Evolutionary conservation across 2,797 vertebrate species (phyloP).

Genomic region (Muraenolepis orangiensis): DNA sequence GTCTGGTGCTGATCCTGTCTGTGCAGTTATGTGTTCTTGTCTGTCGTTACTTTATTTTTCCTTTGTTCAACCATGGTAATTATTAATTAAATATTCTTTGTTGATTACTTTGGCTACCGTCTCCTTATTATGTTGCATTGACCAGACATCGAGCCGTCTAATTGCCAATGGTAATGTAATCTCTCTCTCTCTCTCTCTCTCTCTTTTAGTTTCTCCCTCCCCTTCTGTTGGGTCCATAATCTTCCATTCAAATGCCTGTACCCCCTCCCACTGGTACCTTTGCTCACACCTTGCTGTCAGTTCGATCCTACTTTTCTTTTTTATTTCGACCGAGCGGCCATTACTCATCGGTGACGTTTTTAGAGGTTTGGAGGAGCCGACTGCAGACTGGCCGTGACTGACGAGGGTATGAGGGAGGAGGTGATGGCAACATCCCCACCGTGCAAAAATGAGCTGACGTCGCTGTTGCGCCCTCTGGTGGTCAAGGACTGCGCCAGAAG

Average conservation of each 20-base stretch:
- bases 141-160: too few species aligned
- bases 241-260: conserved; percentile 46
- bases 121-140: too few species aligned
- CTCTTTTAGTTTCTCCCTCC: neutral
- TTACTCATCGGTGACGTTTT: conserved; percentile 50
- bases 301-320: conserved; percentile 47
- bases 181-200: neutral
- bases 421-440: conserved; percentile 14
- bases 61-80: too few species aligned
- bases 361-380: conserved; percentile 17
- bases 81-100: too few species aligned
- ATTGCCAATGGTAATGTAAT: too few species aligned
- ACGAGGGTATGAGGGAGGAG: conserved; percentile 35
- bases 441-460: conserved; percentile 30
- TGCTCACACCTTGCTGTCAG: conserved; percentile 45
- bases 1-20: too few species aligned
- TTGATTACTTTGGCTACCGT: too few species aligned
- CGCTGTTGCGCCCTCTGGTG: conserved; percentile 18
- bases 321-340: conserved; percentile 51
- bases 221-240: conserved; percentile 41
- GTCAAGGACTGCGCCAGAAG: conserved; percentile 1
- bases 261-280: conserved; percentile 38
- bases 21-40: too few species aligned
- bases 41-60: too few species aligned
- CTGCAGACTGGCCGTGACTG: conserved; percentile 28